Evolutionary conservation across 1,140 invertebrate species (phyloP).

Genomic region (Dinothrombium tinctorium): DNA sequence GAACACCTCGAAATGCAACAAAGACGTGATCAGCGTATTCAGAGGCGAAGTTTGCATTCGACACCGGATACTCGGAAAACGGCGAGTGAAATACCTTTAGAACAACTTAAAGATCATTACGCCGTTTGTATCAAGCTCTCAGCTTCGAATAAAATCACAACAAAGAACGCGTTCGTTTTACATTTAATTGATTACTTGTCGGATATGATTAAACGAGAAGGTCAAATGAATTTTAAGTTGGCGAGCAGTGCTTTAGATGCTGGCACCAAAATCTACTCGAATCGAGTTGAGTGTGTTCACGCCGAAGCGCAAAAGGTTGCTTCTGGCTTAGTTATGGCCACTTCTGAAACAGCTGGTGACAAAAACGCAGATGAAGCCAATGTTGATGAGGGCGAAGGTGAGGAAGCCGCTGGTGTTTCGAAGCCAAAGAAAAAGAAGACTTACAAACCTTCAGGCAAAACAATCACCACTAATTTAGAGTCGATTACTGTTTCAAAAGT

Average conservation of each 20-base stretch:
- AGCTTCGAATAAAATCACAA: conserved; percentile 52
- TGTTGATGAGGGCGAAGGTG: no score
- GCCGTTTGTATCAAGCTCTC: conserved; percentile 38
- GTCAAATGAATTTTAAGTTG: conserved; percentile 25
- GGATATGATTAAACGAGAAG: conserved; percentile 27
- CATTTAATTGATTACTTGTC: conserved; percentile 58
- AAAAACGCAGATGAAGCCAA: conserved; percentile 3
- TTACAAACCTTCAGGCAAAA: background rate
- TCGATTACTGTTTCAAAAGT: conserved; percentile 3
- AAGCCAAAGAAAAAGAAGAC: conserved; percentile 4
- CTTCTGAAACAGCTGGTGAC: conserved; percentile 13
- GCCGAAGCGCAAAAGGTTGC: conserved; percentile 47
- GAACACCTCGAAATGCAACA: no score
- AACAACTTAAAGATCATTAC: no score
- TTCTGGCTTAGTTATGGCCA: conserved; percentile 30
- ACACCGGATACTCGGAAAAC: no score
- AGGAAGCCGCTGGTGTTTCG: no score
- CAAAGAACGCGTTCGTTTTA: conserved; percentile 57
- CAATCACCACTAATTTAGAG: conserved; percentile 4
- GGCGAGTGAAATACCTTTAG: no score
- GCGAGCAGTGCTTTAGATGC: conserved; percentile 54
- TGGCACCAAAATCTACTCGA: conserved; percentile 54
- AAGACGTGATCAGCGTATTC: no score
- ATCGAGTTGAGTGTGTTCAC: conserved; percentile 50
- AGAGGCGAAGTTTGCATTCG: no score